Evolutionary conservation across 1,140 invertebrate genomes (phyloP), one percentile per base, ranked within the genome.

Genomic region (Caerostris extrusa): DNA sequence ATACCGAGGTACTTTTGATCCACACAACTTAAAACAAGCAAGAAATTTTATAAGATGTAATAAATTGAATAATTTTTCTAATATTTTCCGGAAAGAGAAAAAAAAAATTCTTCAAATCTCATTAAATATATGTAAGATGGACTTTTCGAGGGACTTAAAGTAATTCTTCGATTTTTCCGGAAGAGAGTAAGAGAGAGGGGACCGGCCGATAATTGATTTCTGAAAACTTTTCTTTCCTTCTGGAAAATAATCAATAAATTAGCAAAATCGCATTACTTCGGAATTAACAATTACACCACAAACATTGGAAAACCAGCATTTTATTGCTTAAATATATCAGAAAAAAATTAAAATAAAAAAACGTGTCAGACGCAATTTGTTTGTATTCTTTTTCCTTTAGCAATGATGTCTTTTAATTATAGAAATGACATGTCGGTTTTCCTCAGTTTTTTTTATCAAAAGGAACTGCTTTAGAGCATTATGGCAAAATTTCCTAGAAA

Each of bases 121-220:
- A 6, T 67, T n/a, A 67, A 67, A 67, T 67, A 67, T 67, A 67
- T n/a, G 61, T 67, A 67, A 7, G 17, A 67, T 67, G 61, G 5
- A 67, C 14, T 67, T 67, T n/a, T 14, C n/a, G 50, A 55, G 12
- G 77, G 7, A 82, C 55, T 82, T 82, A 82, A 82, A 82, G n/a
- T 56, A 34, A 50, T 56, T 12, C 55, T 55, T 34, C 77, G 10
- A 34, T 82, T 82, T 82, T 82, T 7, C 0, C 12, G 77, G 3
- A 14, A 55, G 10, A 50, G 34, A 34, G 34, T 34, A 34, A 34
- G n/a, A 34, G 34, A 34, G 34, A 34, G 34, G 34, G 34, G 34
- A 34, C 34, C 34, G 34, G 6, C 12, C 34, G 8, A 14, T 82
- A 82, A 82, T 82, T 82, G 12, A 34, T 10, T 82, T 55, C 34